Evolutionary conservation across 2,113 vertebrate species (phyloP), one percentile per base, ranked within the genome.

Genomic region (Arvicanthis niloticus): DNA sequence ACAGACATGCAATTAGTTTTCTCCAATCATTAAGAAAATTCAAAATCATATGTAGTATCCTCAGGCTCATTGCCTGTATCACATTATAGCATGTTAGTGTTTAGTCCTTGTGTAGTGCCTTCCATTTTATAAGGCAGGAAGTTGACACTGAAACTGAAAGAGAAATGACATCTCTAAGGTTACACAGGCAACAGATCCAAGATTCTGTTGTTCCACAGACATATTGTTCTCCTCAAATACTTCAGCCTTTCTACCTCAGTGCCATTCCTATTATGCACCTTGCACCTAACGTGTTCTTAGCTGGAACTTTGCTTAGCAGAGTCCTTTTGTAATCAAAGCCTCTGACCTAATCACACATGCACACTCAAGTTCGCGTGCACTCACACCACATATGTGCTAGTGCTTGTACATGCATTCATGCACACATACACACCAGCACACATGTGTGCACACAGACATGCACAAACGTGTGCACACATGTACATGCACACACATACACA

Each of bases 71-170:
- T 82, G 3, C 29, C 37, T 91, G 1, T 13, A 68, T 7, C 48
- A 87, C 42, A 51, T 82, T 58, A n/a, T 7, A 53, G 72, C 22
- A 26, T 93, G 56, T 62, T 60, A 80, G 70, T 84, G 72, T 76
- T 89, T 68, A 67, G 51, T 51, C 48, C 77, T 92, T 95, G 21
- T 51, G 68, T 67, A 87, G 73, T 29, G 22, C 62, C 6, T 45
- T 21, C 65, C 37, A 40, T 88, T 91, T 93, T 92, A 37, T 95
- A 88, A 80, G 91, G 3, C 11, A 48, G n/a, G 26, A 94, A 58
- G 37, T 24, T 81, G 53, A n/a, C 62, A 78, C 15, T 77, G 42
- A 87, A 51, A 80, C 73, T 94, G 37, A 81, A 56, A 60, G 26
- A 85, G 31, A 84, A 88, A 31, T 37, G 40, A 29, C 13, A 24